These are phyloP conservation scores for Caenorhabditis angaria DNA, from an alignment of 2,888 invertebrate species.

Conservation along the genomic window DNA sequence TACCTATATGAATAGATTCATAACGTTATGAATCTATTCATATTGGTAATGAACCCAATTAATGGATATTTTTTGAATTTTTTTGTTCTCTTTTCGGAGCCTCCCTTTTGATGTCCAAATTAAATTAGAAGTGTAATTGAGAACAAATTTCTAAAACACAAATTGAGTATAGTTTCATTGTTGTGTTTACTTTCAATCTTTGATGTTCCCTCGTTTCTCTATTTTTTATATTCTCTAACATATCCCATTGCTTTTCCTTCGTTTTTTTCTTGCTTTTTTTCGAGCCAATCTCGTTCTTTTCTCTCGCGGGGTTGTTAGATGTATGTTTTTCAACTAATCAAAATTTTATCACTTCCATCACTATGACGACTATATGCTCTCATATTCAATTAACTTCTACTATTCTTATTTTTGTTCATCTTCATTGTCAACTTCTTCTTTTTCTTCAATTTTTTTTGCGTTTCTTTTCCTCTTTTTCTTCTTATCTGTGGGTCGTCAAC, in stretches of 20 bases:
- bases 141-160: not conserved
- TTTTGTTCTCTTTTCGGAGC: no score
- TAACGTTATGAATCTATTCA: no score
- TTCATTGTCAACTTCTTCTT: constrained; percentile 10
- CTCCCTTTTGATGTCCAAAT: no score
- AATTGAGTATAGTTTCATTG: not conserved
- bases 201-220: not conserved
- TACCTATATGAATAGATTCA: no score
- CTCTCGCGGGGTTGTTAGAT: not conserved
- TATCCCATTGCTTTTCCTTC: not conserved
- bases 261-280: not conserved
- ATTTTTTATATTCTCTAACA: not conserved
- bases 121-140: no score
- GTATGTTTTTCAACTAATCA: not conserved
- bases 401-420: constrained; percentile 11
- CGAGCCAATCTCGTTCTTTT: not conserved
- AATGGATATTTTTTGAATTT: no score
- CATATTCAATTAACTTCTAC: constrained; percentile 10
- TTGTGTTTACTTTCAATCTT: not conserved
- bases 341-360: not conserved
- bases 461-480: constrained; percentile 2
- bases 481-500: constrained; percentile 25
- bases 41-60: no score
- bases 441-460: not conserved
- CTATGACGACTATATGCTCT: not conserved